Conservation (phyloP, 2,888 invertebrate species). For the Caenorhabditis zanzibari region DNA sequence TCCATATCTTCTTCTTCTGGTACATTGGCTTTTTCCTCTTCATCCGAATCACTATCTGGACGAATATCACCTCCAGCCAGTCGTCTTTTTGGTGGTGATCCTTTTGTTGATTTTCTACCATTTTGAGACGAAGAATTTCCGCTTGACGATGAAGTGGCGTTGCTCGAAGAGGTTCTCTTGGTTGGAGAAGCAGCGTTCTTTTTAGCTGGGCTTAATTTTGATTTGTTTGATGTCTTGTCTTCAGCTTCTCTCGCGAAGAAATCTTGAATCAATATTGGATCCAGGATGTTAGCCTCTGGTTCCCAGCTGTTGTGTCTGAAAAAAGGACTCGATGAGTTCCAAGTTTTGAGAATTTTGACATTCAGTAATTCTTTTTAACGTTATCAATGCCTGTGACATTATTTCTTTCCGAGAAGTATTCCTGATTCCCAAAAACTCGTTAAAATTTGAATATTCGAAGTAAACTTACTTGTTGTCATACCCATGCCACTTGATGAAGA, state of each 20-base stretch:
- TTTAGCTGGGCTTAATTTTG: background rate
- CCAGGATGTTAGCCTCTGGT: slow-evolving; percentile 52
- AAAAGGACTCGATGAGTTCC: background rate
- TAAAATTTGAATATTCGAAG: background rate
- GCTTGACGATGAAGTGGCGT: background rate
- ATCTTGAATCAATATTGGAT: slow-evolving; percentile 15
- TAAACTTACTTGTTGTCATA: slow-evolving; percentile 52
- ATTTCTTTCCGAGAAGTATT: no score
- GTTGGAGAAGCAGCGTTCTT: slow-evolving; percentile 17
- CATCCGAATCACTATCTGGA: slow-evolving; percentile 63
- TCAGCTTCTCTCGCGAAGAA: slow-evolving; percentile 21
- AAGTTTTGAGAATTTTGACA: no score
- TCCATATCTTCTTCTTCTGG: background rate
- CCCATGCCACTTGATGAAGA: slow-evolving; percentile 58
- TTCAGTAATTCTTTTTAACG: no score
- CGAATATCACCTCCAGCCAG: slow-evolving; percentile 68
- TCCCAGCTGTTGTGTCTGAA: slow-evolving; percentile 65
- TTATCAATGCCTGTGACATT: no score
- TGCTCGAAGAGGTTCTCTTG: background rate
- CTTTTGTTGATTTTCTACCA: background rate
- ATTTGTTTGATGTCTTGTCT: background rate
- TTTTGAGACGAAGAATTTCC: background rate
- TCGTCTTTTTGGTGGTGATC: slow-evolving; percentile 33
- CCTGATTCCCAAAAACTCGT: no score
- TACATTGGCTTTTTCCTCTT: no score